Evolutionary conservation across 2,888 invertebrate species (phyloP), one percentile per base, ranked within the genome.

Genomic region (Tiliacea citrago): DNA sequence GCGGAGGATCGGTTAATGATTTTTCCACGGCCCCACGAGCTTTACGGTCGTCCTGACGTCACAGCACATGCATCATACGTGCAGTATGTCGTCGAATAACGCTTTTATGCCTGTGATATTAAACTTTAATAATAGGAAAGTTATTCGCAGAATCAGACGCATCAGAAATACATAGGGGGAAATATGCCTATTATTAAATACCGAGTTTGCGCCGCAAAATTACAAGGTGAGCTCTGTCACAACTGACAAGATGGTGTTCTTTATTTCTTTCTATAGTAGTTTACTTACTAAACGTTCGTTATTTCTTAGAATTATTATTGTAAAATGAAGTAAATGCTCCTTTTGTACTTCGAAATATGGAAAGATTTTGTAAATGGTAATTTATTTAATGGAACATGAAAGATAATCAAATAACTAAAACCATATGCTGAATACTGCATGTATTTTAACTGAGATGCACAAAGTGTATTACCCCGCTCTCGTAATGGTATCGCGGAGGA

Each of bases 21-120:
- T 57, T 69, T 61, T 45, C n/a, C 45, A 65, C 65, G 21, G 78
- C 18, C n/a, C 45, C 63, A 49, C 24, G 21, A 29, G 55, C 47
- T 61, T 70, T 35, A 78, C 35, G 47, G 29, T 13, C 42, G 24
- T 45, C 9, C 7, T 79, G 66, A 79, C 80, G 73, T 79, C 73
- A 72, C n/a, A 35, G 29, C 16, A 39, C 55, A 55, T 83, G 57
- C 58, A 68, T 79, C 68, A 79, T 49, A 60, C 42, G 29, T 42
- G 65, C 58, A 51, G 29, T 29, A 66, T 35, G 47, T 53, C 51
- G 51, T 53, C 21, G 29, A 67, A 62, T 70, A 51, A 68, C 60
- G 51, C 3, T 57, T 63, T 68, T 45, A 77, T 60, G 73, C 8
- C n/a, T 29, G 18, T 29, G 12, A 13, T 16, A 60, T 75, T 60